Base-by-base conservation (phyloP, 2,888 invertebrate species). In the Cyclophora punctaria region DNA sequence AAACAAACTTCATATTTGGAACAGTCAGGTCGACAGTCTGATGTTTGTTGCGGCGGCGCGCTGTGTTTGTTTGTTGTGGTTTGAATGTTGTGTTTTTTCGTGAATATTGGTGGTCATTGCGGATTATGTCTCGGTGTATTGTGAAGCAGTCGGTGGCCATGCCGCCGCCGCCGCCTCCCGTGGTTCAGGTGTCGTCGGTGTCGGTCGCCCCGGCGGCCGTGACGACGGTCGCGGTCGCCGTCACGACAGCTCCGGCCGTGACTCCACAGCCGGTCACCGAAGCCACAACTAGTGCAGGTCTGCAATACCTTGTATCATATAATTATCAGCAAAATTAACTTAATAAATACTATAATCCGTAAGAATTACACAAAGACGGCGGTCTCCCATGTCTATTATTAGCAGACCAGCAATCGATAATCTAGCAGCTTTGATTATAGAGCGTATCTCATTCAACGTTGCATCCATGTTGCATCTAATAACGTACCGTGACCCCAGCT, bases 1-100 rank as follows among this genome's bases (percentile, higher is more conserved):
- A 87, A 86, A 78, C 83, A 83, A 84, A 77, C 79, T 67, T 83
- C 87, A 80, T 75, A 80, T 82, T 88, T 84, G 79, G 85, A 87
- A 83, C 83, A 69, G 37, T 37, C 37, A 37, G 59, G 68, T 58
- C 83, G 84, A 79, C 84, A 86, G 87, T 87, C 86, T 72, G 62
- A 80, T 86, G 85, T 87, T 87, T 82, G 79, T 77, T 73, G 71
- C 73, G 73, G 72, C 73, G 73, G 72, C 63, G 69, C 65, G 50
- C 48, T 53, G 53, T 57, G 60, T 61, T 58, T 60, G 58, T 53
- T 58, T 60, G 47, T 55, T 60, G 47, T 55, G 65, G 66, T 63
- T 68, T 60, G 76, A 70, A 67, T 77, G 81, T 80, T 73, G 65
- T 68, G 63, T 59, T 57, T 59, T 59, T 58, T 59, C 47, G 53